Percentiles rank a stretch among this genome's conserved stretches.
Conservation (phyloP, 2,113 vertebrate genomes). For the Notechis scutatus region DNA sequence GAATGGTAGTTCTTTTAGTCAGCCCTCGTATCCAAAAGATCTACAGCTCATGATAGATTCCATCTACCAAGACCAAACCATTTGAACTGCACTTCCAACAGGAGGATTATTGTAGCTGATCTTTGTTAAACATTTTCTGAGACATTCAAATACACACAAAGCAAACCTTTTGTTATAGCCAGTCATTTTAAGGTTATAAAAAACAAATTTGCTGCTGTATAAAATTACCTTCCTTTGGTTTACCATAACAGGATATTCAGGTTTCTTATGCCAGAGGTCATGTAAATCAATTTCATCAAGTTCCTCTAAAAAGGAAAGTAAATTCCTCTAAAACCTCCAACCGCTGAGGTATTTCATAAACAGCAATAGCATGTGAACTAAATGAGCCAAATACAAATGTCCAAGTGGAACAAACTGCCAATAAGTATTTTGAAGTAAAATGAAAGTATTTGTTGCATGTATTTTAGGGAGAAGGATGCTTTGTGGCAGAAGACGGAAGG, state of each 20-base stretch:
- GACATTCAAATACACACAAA: background rate
- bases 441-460: background rate
- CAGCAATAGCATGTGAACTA: background rate
- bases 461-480: conserved; percentile 68
- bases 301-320: background rate
- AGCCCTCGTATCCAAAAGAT: background rate
- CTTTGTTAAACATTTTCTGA: background rate
- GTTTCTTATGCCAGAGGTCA: background rate
- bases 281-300: background rate
- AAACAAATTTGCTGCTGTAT: background rate
- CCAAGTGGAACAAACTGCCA: background rate
- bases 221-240: background rate
- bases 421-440: background rate
- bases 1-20: background rate
- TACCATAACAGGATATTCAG: background rate
- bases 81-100: background rate
- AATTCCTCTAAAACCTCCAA: background rate
- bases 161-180: background rate
- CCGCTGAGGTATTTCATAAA: background rate
- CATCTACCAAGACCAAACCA: background rate
- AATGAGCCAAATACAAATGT: background rate
- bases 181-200: background rate
- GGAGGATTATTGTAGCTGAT: background rate
- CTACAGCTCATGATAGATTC: background rate
- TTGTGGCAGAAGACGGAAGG: conserved; percentile 71